Evolutionary conservation across 1,140 invertebrate species (phyloP).

Genomic region (Leptinotarsa lineolata): DNA sequence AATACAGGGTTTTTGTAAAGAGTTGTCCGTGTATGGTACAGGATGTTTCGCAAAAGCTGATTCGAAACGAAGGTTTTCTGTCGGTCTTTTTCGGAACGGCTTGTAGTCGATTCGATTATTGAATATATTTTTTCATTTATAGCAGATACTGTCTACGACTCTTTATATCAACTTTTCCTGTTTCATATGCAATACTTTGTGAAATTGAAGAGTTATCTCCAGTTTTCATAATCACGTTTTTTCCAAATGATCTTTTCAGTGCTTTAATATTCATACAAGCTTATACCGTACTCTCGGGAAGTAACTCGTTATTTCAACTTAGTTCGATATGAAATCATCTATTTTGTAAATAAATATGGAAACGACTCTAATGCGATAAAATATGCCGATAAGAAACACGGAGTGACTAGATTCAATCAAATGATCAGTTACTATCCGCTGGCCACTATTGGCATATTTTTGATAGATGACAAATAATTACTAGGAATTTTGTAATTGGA

Average conservation of each 20-base stretch:
- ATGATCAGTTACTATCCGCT: no score
- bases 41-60: no score
- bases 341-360: no score
- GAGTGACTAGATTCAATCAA: no score
- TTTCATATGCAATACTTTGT: background rate
- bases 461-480: background rate
- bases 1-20: slow-evolving; percentile 31
- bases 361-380: no score
- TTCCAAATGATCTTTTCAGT: no score
- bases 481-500: background rate
- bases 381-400: no score
- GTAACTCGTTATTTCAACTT: no score
- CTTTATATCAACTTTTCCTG: slow-evolving; percentile 18
- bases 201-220: background rate
- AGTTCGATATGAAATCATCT: no score
- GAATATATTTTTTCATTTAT: background rate
- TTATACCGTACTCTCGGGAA: no score
- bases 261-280: no score
- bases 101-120: slow-evolving; percentile 3
- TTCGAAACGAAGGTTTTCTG: no score
- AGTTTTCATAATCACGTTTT: background rate
- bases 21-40: background rate
- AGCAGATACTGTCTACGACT: slow-evolving; percentile 6
- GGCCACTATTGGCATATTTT: background rate
- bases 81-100: background rate